Conservation (phyloP, 2,797 vertebrate genomes). For the Sciurus vulgaris region DNA sequence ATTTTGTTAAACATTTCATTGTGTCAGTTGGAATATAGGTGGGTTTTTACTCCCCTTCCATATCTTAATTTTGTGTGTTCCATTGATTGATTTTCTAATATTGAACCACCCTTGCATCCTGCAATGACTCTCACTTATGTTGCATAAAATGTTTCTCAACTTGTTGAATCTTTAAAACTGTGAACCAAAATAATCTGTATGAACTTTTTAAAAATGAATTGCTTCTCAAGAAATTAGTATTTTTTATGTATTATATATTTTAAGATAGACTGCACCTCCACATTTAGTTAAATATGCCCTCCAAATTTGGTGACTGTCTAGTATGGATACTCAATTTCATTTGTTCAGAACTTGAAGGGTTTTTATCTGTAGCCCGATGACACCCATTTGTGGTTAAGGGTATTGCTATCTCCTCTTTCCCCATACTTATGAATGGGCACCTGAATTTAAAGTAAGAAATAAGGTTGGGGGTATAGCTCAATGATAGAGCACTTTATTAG, state of each 20-base stretch:
- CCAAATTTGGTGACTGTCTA: neutral
- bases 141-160: neutral
- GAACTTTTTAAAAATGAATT: slow-evolving; percentile 7
- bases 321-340: neutral
- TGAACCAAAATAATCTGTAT: neutral
- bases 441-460: neutral
- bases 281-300: neutral
- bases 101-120: neutral
- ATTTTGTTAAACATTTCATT: neutral
- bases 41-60: neutral
- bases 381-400: neutral
- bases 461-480: neutral
- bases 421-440: neutral
- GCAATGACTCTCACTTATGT: neutral
- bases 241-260: neutral
- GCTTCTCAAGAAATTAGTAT: slow-evolving; percentile 1
- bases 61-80: neutral
- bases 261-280: neutral
- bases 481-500: neutral
- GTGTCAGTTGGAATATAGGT: neutral
- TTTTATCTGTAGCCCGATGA: neutral
- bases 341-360: neutral
- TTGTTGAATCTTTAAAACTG: slow-evolving; percentile 15
- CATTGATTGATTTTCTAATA: neutral
- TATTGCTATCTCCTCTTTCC: neutral